phyloP scores from a whole-genome alignment of 2,888 invertebrate species.

The Leucoptera coffeella region DNA sequence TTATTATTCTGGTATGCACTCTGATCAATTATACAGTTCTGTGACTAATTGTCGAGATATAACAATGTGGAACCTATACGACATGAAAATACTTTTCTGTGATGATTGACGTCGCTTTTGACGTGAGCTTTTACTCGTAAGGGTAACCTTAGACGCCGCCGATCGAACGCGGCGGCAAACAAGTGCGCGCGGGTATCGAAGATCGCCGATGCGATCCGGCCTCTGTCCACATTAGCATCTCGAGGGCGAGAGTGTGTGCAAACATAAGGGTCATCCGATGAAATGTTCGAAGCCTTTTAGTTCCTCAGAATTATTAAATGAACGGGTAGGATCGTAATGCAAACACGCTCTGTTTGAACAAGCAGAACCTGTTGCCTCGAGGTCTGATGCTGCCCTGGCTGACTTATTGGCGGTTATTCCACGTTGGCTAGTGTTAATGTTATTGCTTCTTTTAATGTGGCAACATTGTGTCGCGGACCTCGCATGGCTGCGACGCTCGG shows the following conservation, averaged over 20 bases:
- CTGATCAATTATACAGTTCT: too few relatives aligned
- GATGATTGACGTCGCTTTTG: too few relatives aligned
- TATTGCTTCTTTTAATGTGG: constrained; percentile 26
- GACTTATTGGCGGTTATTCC: constrained; percentile 51
- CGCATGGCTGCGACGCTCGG: constrained; percentile 8
- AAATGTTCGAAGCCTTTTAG: constrained; percentile 55
- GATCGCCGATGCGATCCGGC: constrained; percentile 51
- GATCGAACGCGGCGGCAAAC: too few relatives aligned
- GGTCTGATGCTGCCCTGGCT: constrained; percentile 39
- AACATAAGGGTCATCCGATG: constrained; percentile 53
- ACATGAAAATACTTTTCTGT: too few relatives aligned
- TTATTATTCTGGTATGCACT: too few relatives aligned
- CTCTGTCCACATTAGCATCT: constrained; percentile 54
- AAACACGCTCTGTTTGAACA: constrained; percentile 47
- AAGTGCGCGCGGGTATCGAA: not conserved
- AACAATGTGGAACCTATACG: not conserved
- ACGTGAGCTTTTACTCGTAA: too few relatives aligned
- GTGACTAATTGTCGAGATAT: not conserved
- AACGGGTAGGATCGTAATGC: constrained; percentile 4
- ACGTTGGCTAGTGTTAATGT: constrained; percentile 44
- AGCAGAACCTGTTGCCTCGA: constrained; percentile 47
- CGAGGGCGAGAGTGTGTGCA: constrained; percentile 44
- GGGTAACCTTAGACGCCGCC: too few relatives aligned
- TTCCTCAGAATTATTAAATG: constrained; percentile 55
- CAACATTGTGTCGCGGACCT: constrained; percentile 11